Evolutionary conservation across 1,140 invertebrate genomes (phyloP), one percentile per base, ranked within the genome.

Genomic region (Rhynchophorus ferrugineus): DNA sequence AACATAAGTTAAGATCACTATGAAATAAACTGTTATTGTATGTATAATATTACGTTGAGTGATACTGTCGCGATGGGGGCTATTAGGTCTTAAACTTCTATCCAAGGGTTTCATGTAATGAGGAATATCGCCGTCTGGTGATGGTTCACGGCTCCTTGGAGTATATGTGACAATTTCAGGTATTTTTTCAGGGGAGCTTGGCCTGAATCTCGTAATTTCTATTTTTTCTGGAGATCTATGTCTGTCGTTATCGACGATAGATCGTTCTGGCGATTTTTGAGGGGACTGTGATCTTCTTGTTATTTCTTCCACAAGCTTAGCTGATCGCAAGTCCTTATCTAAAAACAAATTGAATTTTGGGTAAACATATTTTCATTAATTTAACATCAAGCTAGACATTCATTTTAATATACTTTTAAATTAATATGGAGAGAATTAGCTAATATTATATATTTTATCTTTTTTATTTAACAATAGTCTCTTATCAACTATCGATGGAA

Each of bases 31-130:
- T 29, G 24, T 29, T 11, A 29, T 29, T 29, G 5, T 29, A 6
- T 29, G 5, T 29, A 11, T 6, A 29, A 11, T 29, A 29, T 29
- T 29, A 54, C 52, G 14, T 48, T 47, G 44, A 43, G 9, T 43
- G 18, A 48, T 9, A 19, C 39, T 54, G 14, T 64, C 61, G 17
- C 60, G 47, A 52, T 65, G 59, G 13, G 65, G 63, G 56, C 63
- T 66, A 16, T 59, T 60, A 16, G 58, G 54, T 44, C 59, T 50
- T 37, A 62, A 42, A 35, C 56, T 61, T 56, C 68, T 60, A 44
- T 69, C 63, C 19, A 70, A 57, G 7, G 66, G 66, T 46, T 50
- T 50, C 66, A 68, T 69, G 45, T 70, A 69, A 39, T 63, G 63
- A 36, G 67, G 68, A 16, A 66, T 24, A 54, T 67, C 61, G 29